These are phyloP conservation scores for Riparia riparia DNA, from an alignment of 2,113 vertebrate species.

Conservation along the genomic window DNA sequence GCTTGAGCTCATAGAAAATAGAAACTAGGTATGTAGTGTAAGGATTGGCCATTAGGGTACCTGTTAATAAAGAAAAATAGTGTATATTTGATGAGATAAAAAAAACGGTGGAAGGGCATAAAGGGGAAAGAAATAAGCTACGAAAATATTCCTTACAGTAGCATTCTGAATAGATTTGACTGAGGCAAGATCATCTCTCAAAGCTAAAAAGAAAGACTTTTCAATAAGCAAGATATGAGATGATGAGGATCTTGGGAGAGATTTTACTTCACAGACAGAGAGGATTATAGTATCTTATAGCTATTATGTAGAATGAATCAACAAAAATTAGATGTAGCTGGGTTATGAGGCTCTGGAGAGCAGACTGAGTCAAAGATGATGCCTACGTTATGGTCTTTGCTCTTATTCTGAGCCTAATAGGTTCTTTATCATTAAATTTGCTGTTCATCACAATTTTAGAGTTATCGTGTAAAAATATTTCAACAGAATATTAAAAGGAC, in stretches of 20 bases:
- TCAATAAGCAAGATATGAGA: slow-evolving; percentile 30
- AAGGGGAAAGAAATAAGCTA: background rate
- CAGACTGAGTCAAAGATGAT: background rate
- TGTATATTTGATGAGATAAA: background rate
- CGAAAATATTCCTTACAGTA: background rate
- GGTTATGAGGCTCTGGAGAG: background rate
- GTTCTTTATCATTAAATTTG: background rate
- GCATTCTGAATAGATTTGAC: background rate
- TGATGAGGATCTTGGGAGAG: slow-evolving; percentile 33
- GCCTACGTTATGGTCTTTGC: background rate
- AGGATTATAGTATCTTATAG: slow-evolving; percentile 7
- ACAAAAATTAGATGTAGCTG: slow-evolving; percentile 11
- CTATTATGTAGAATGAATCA: slow-evolving; percentile 44
- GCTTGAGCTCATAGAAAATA: background rate
- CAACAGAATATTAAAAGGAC: background rate
- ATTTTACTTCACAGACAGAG: slow-evolving; percentile 15
- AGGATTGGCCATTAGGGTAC: background rate
- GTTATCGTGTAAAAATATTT: background rate
- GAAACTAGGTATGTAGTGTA: background rate
- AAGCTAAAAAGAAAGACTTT: slow-evolving; percentile 17
- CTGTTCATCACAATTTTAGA: background rate
- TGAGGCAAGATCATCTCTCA: slow-evolving; percentile 1
- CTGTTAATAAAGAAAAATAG: slow-evolving; percentile 42
- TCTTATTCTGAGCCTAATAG: background rate
- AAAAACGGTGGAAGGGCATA: background rate